Percentiles rank a stretch among this genome's conserved stretches.
Conservation (phyloP, 2,113 vertebrate genomes). For the Chitala chitala region DNA sequence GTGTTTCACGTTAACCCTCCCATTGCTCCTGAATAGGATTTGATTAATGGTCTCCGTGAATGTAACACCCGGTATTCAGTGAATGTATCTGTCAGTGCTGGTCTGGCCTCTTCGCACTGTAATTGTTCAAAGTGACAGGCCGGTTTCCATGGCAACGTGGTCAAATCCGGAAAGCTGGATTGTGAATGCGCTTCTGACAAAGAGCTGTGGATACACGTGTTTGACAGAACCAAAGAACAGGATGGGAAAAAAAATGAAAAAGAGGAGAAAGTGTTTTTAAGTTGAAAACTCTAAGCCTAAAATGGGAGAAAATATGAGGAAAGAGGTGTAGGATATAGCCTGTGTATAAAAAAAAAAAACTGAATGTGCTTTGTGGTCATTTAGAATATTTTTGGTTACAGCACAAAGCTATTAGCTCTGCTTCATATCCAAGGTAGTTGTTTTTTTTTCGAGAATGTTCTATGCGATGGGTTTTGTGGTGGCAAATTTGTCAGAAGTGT, state of each 20-base stretch:
- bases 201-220: background rate
- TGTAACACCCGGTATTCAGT: slow-evolving; percentile 30
- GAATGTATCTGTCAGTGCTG: slow-evolving; percentile 41
- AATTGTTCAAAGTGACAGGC: slow-evolving; percentile 37
- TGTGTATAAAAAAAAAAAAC: too few relatives aligned
- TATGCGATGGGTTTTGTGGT: background rate
- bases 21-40: slow-evolving; percentile 31
- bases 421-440: too few relatives aligned
- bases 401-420: too few relatives aligned
- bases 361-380: background rate
- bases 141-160: slow-evolving; percentile 43
- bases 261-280: background rate
- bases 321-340: too few relatives aligned
- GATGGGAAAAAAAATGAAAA: background rate
- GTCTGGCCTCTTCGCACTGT: slow-evolving; percentile 37
- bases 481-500: too few relatives aligned
- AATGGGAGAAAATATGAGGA: background rate
- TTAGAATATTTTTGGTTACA: too few relatives aligned
- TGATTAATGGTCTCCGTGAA: slow-evolving; percentile 34
- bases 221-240: background rate
- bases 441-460: too few relatives aligned
- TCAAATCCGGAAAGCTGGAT: slow-evolving; percentile 33
- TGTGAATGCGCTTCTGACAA: slow-evolving; percentile 1
- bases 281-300: background rate
- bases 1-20: slow-evolving; percentile 10